Conservation (phyloP, 1,140 invertebrate species). For the Drosophila ambigua region DNA sequence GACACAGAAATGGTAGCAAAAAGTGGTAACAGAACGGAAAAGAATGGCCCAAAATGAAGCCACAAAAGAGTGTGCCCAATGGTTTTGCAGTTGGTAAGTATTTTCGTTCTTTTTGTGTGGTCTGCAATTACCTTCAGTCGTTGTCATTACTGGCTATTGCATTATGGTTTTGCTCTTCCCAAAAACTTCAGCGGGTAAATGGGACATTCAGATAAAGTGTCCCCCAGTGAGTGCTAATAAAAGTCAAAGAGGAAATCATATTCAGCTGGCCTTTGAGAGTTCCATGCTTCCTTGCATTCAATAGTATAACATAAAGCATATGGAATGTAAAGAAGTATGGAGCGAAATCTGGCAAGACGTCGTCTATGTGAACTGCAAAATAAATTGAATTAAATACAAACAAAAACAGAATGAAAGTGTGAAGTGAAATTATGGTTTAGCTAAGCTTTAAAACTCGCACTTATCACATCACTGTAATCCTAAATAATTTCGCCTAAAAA, state of each 20-base stretch:
- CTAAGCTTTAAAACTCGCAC: background rate
- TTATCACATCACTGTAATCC: background rate
- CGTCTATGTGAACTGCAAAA: slow-evolving; percentile 7
- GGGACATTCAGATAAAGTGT: slow-evolving; percentile 17
- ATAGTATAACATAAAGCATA: slow-evolving; percentile 82
- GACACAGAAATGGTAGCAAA: no score
- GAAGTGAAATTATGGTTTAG: background rate
- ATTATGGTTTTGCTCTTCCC: slow-evolving; percentile 35
- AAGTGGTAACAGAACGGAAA: slow-evolving; percentile 20
- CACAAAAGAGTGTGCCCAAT: slow-evolving; percentile 58
- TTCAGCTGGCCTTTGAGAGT: slow-evolving; percentile 77
- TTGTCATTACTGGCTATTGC: slow-evolving; percentile 59
- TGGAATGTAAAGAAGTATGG: slow-evolving; percentile 84
- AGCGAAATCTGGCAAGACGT: slow-evolving; percentile 77
- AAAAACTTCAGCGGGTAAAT: slow-evolving; percentile 34
- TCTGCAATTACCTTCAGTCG: slow-evolving; percentile 59
- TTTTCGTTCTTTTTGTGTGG: slow-evolving; percentile 17
- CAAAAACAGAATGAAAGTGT: background rate
- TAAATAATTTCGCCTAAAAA: background rate
- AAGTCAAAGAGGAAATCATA: slow-evolving; percentile 23
- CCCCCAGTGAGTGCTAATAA: slow-evolving; percentile 25
- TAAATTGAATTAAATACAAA: background rate
- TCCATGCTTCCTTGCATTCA: slow-evolving; percentile 84
- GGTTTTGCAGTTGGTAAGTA: slow-evolving; percentile 45
- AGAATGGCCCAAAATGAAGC: slow-evolving; percentile 55